These are phyloP conservation scores for Amblyjoppa proteus DNA, from an alignment of 2,888 invertebrate species.

Conservation along the genomic window DNA sequence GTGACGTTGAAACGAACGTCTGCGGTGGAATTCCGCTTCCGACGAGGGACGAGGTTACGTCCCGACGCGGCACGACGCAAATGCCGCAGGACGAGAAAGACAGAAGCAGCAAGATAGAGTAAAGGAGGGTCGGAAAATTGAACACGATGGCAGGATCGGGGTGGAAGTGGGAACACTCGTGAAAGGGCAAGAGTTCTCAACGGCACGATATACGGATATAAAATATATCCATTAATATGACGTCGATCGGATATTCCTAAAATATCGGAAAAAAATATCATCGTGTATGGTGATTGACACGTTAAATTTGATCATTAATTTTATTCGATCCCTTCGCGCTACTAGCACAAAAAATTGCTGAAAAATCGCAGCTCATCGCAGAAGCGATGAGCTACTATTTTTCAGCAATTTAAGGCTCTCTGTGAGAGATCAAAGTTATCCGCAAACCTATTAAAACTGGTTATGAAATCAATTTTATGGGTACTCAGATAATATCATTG, in stretches of 20 bases:
- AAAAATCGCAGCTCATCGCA: background rate
- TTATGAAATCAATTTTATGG: no score
- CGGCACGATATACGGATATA: background rate
- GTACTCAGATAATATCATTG: no score
- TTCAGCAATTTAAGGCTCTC: background rate
- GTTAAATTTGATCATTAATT: background rate
- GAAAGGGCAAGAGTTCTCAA: slow-evolving; percentile 10
- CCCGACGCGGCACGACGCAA: background rate
- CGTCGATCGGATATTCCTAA: background rate
- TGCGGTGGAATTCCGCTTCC: slow-evolving; percentile 52
- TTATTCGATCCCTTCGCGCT: background rate
- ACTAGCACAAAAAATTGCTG: background rate
- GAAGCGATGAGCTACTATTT: no score
- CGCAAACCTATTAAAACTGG: no score
- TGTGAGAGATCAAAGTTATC: no score
- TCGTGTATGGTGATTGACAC: background rate
- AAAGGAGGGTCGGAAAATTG: slow-evolving; percentile 35
- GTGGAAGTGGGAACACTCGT: slow-evolving; percentile 11
- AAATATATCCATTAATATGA: background rate
- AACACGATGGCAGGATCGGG: slow-evolving; percentile 24
- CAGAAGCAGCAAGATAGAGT: background rate
- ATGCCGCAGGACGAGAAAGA: background rate
- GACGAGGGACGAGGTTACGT: background rate
- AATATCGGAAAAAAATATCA: background rate
- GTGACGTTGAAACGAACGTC: slow-evolving; percentile 46